Base-by-base conservation (phyloP, 2,113 vertebrate genomes). In the Lichenostomus cassidix region DNA sequence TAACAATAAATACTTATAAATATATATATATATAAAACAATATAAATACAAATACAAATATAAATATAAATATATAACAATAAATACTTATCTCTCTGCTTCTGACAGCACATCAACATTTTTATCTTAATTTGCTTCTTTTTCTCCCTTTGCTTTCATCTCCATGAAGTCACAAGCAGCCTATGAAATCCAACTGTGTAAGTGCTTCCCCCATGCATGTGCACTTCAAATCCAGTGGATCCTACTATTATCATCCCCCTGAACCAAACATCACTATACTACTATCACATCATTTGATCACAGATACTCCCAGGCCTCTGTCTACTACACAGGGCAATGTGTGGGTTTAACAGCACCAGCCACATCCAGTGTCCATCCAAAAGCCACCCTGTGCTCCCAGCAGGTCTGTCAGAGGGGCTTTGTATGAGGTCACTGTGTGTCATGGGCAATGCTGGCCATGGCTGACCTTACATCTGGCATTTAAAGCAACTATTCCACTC, bases 131-230 rank as follows among this genome's bases (percentile, higher is more conserved):
- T 12, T 18, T 83, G 25, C 24, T 90, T 77, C 47, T 74, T 68
- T 68, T 33, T 63, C 59, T 86, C 27, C 14, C 13, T 29, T 78
- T 62, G 39, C 47, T 70, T 86, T 87, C 64, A 86, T 12, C 18
- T 49, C 25, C 28, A 60, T 3, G 2, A 78, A 90, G 11, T 63
- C 52, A 74, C 15, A 74, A 78, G 39, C 31, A 79, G 33, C 41
- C 64, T 75, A 50, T 64, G 70, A 86, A 78, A 77, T 42, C 42
- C 67, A 78, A 5, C 65, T 29, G 27, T 46, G 4, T 21, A 62
- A 64, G 16, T 35, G 21, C 37, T 69, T 63, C 35, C n/a, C 24
- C 8, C 2, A 0, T 3, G 3, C 1, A 1, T 24, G 27, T 52
- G 63, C 47, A 31, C 46, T 62, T 37, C 58, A 69, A 46, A 47